Conservation (phyloP, 2,888 invertebrate genomes). For the Xiphydria camelus region DNA sequence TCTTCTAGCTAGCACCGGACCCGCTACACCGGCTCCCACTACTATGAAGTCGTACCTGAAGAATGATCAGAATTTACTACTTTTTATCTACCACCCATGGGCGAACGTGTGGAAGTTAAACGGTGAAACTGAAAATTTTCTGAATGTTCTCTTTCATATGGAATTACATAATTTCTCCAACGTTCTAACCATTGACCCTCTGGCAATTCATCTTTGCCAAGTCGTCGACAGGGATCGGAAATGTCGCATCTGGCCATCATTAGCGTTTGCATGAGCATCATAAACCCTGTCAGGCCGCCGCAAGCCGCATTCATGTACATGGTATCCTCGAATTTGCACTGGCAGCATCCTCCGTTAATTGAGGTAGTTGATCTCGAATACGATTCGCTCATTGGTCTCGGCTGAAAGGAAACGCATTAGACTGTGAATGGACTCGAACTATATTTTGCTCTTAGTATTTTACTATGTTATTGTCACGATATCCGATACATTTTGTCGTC, state of each 20-base stretch:
- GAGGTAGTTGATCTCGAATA: not conserved
- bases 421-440: no score
- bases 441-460: no score
- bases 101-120: no score
- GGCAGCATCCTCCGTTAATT: slow-evolving; percentile 3
- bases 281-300: slow-evolving; percentile 39
- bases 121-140: slow-evolving; percentile 4
- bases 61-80: not conserved
- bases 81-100: not conserved
- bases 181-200: slow-evolving; percentile 42
- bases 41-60: slow-evolving; percentile 58
- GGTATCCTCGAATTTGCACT: slow-evolving; percentile 43
- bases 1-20: slow-evolving; percentile 59
- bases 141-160: not conserved
- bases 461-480: no score
- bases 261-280: slow-evolving; percentile 45
- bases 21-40: slow-evolving; percentile 59
- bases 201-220: slow-evolving; percentile 41
- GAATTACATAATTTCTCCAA: not conserved
- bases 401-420: slow-evolving; percentile 2
- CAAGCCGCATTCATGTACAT: slow-evolving; percentile 43
- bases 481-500: no score
- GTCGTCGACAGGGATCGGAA: slow-evolving; percentile 47
- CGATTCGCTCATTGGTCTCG: not conserved
- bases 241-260: slow-evolving; percentile 49